Percentiles rank a stretch among this genome's conserved stretches.
These are phyloP conservation scores for Erithacus rubecula DNA, from an alignment of 2,797 vertebrate genomes.

Conservation along the genomic window DNA sequence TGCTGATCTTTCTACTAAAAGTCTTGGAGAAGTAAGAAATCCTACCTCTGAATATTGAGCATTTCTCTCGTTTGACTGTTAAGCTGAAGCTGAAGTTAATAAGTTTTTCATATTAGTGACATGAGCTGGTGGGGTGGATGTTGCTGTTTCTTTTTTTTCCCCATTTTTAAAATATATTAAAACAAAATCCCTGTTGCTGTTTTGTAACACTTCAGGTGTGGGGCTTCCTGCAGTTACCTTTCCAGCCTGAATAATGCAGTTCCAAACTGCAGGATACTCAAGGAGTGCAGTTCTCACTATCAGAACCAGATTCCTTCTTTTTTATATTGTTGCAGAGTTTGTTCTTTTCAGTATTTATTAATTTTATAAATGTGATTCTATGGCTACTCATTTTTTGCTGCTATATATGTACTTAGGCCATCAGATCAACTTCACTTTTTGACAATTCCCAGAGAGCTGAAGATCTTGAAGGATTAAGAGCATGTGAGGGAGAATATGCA, in stretches of 20 bases:
- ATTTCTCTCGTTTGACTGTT: background rate
- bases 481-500: constrained; percentile 87
- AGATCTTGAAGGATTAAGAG: constrained; percentile 84
- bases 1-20: constrained; percentile 71
- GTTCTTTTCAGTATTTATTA: background rate
- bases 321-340: background rate
- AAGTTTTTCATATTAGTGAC: background rate
- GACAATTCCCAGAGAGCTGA: constrained; percentile 48
- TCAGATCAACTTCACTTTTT: constrained; percentile 42
- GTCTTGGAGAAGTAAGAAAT: constrained; percentile 83
- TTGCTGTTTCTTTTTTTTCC: background rate
- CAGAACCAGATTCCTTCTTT: background rate
- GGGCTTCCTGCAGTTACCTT: background rate
- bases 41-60: background rate
- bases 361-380: background rate
- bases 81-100: background rate
- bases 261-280: background rate
- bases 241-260: background rate
- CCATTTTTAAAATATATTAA: background rate
- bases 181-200: background rate
- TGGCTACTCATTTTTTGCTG: background rate
- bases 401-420: background rate
- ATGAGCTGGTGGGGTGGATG: background rate
- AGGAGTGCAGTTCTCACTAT: background rate
- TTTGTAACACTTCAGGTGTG: background rate